Evolutionary conservation across 2,113 vertebrate genomes (phyloP), one percentile per base, ranked within the genome.

Genomic region (Ochotona princeps): DNA sequence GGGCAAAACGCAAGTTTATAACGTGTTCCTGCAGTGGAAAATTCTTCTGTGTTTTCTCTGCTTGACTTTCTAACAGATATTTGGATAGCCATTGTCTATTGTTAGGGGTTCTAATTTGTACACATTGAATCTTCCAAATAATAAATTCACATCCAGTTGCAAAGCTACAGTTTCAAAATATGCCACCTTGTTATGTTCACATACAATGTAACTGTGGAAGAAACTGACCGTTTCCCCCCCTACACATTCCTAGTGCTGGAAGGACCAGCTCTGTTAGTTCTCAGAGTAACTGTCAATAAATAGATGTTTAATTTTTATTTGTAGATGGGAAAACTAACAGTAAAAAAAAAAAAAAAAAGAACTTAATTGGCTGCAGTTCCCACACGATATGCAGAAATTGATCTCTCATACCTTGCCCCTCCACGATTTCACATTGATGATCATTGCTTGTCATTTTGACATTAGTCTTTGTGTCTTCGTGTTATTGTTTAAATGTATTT

Each of bases 31-130:
- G 5, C 1, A 2, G 32, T 89, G 32, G 81, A 90, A 30, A 32
- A 73, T 9, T 78, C 66, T 89, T 66, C 67, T 66, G 32, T 86
- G 30, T 14, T 86, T 28, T 75, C 65, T 83, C 65, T 63, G 38
- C 60, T 76, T 83, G 75, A 76, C 38, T 87, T 94, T 70, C 70
- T 44, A 63, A 83, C 38, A 75, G 67, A 72, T 78, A 49, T 74
- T 79, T 73, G 60, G 9, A 54, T 84, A 66, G 30, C 14, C 51
- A 72, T 66, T 89, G 30, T 87, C 9, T 51, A 38, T 4, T 93
- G 82, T 44, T 85, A 57, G 21, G 30, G 30, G 51, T 61, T 87
- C 47, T 78, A 47, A 89, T 89, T 80, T 63, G 75, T 63, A 23
- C 10, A 57, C 79, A 70, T 32, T 67, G 38, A 5, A 2, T 83